Evolutionary conservation across 1,140 invertebrate genomes (phyloP).

Genomic region (Caenorhabditis briggsae): DNA sequence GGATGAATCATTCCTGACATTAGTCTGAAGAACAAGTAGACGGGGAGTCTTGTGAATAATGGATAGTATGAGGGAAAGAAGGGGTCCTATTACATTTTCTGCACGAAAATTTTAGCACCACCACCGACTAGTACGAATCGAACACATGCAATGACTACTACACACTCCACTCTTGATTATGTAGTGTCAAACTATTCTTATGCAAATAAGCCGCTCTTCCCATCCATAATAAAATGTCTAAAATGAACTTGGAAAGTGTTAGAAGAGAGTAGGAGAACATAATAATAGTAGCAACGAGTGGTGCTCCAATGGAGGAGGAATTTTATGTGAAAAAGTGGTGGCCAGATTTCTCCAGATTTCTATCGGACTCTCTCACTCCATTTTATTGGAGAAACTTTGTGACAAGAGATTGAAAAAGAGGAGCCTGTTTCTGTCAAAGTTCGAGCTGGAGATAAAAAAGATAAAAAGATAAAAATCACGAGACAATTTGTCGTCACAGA

Average conservation of each 20-base stretch:
- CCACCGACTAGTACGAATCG: background rate
- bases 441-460: background rate
- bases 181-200: constrained; percentile 42
- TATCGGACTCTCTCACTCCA: background rate
- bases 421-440: constrained; percentile 37
- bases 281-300: background rate
- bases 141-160: background rate
- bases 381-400: constrained; percentile 19
- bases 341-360: constrained; percentile 6
- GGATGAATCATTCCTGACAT: constrained; percentile 42
- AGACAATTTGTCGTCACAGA: background rate
- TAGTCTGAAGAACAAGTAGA: background rate
- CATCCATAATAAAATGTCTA: constrained; percentile 19
- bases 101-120: background rate
- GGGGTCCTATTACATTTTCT: background rate
- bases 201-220: constrained; percentile 28
- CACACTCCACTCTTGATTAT: background rate
- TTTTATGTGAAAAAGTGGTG: constrained; percentile 46
- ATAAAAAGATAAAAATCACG: background rate
- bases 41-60: constrained; percentile 44
- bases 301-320: background rate
- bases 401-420: background rate
- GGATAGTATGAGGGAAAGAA: constrained; percentile 15
- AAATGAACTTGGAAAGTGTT: background rate
- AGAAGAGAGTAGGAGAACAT: background rate